Percentiles rank a stretch among this genome's conserved stretches.
Evolutionary conservation across 2,888 invertebrate genomes (phyloP).

Genomic region (Polietes domitor): DNA sequence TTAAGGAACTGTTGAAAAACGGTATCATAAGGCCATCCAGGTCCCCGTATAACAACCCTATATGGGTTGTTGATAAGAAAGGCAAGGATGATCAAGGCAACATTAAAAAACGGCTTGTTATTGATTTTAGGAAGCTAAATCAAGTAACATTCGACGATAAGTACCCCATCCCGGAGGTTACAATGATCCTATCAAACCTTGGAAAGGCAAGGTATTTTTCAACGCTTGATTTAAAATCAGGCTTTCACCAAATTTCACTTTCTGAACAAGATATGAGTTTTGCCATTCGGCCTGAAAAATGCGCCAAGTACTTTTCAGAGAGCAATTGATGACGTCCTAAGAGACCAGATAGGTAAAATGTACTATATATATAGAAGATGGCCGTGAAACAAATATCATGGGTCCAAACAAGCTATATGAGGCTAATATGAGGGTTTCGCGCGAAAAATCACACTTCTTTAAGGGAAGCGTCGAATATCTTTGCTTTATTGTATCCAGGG

Average conservation of each 20-base stretch:
- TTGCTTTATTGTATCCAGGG: constrained; percentile 31
- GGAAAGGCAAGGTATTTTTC: constrained; percentile 43
- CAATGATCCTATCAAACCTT: constrained; percentile 42
- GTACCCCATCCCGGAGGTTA: constrained; percentile 49
- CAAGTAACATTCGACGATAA: constrained; percentile 40
- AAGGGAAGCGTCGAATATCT: neutral
- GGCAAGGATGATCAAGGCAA: constrained; percentile 42
- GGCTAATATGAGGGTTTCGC: constrained; percentile 59
- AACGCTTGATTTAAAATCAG: constrained; percentile 50
- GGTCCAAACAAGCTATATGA: constrained; percentile 46
- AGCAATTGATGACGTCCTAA: constrained; percentile 41
- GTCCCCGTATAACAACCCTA: constrained; percentile 6
- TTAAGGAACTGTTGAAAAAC: constrained; percentile 13
- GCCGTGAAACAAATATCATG: constrained; percentile 37
- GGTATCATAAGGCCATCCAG: constrained; percentile 40
- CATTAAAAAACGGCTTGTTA: constrained; percentile 41
- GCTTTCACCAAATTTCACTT: constrained; percentile 59
- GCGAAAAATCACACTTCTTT: constrained; percentile 58
- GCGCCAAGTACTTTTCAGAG: constrained; percentile 48
- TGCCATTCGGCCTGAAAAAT: constrained; percentile 55
- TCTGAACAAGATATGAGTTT: constrained; percentile 60
- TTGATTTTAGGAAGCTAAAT: constrained; percentile 52
- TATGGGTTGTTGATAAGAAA: too few relatives aligned
- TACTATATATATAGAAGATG: constrained; percentile 20
- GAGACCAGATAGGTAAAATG: constrained; percentile 47